Evolutionary conservation across 1,140 invertebrate species (phyloP).

Genomic region (Sogatella furcifera): DNA sequence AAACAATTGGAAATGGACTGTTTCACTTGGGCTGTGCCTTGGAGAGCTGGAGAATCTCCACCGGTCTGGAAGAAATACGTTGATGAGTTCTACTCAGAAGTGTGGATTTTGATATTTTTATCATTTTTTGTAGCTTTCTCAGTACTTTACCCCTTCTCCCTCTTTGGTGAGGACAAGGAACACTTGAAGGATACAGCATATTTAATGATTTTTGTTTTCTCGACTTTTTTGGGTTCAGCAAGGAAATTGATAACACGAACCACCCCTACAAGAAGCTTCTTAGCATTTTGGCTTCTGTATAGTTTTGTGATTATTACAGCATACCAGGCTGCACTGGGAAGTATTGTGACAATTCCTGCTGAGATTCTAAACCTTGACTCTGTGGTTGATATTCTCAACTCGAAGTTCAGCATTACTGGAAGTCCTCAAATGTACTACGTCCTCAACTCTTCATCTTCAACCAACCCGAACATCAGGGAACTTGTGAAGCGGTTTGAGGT

Average conservation of each 20-base stretch:
- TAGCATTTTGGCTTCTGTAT: conserved; percentile 22
- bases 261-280: conserved; percentile 15
- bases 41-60: conserved; percentile 19
- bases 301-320: conserved; percentile 22
- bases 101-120: conserved; percentile 11
- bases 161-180: neutral
- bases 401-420: conserved; percentile 20
- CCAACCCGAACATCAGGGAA: conserved; percentile 15
- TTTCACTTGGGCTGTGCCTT: conserved; percentile 26
- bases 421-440: conserved; percentile 24
- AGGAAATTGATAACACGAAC: conserved; percentile 15
- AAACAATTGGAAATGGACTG: conserved; percentile 24
- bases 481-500: conserved; percentile 22
- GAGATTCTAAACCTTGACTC: conserved; percentile 19
- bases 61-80: conserved; percentile 24
- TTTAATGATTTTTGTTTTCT: conserved; percentile 15
- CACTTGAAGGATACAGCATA: neutral
- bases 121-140: conserved; percentile 12
- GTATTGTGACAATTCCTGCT: conserved; percentile 25
- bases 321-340: conserved; percentile 25
- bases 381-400: conserved; percentile 17
- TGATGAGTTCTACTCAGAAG: conserved; percentile 18
- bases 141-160: conserved; percentile 6
- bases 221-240: conserved; percentile 18
- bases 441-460: conserved; percentile 21